phyloP scores from a whole-genome alignment of 2,888 invertebrate genomes.

The Polymixis flavicincta region DNA sequence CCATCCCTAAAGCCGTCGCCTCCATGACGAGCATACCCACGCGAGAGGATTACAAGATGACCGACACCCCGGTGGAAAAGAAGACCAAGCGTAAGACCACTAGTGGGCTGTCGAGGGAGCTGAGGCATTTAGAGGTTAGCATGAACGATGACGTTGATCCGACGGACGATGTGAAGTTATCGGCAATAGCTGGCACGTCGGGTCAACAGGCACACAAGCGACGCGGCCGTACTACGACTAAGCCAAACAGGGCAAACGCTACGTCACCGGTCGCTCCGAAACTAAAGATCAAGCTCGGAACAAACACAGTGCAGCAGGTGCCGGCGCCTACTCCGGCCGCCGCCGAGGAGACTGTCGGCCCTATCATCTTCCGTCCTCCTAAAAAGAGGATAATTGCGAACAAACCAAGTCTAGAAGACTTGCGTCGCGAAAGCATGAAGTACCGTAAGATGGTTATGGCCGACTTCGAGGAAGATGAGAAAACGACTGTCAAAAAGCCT shows the following conservation, averaged over 20 bases:
- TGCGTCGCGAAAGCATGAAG: slow-evolving; percentile 96
- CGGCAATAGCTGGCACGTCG: slow-evolving; percentile 71
- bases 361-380: slow-evolving; percentile 91
- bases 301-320: slow-evolving; percentile 90
- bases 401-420: slow-evolving; percentile 94
- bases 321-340: slow-evolving; percentile 16
- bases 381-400: slow-evolving; percentile 94
- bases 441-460: slow-evolving; percentile 96
- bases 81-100: slow-evolving; percentile 91
- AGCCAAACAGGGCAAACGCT: slow-evolving; percentile 73
- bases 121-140: slow-evolving; percentile 91
- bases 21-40: slow-evolving; percentile 97
- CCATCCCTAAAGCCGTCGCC: slow-evolving; percentile 96
- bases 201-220: slow-evolving; percentile 76
- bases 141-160: slow-evolving; percentile 90
- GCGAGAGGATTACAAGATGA: slow-evolving; percentile 94
- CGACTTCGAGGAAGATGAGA: slow-evolving; percentile 94
- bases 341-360: slow-evolving; percentile 27
- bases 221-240: slow-evolving; percentile 78
- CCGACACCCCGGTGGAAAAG: slow-evolving; percentile 92
- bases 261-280: slow-evolving; percentile 91
- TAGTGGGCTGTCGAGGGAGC: slow-evolving; percentile 90
- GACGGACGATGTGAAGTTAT: slow-evolving; percentile 80
- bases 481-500: slow-evolving; percentile 85
- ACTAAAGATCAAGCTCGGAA: slow-evolving; percentile 94